phyloP scores from a whole-genome alignment of 1,140 invertebrate genomes.

The Drosophila repletoides region DNA sequence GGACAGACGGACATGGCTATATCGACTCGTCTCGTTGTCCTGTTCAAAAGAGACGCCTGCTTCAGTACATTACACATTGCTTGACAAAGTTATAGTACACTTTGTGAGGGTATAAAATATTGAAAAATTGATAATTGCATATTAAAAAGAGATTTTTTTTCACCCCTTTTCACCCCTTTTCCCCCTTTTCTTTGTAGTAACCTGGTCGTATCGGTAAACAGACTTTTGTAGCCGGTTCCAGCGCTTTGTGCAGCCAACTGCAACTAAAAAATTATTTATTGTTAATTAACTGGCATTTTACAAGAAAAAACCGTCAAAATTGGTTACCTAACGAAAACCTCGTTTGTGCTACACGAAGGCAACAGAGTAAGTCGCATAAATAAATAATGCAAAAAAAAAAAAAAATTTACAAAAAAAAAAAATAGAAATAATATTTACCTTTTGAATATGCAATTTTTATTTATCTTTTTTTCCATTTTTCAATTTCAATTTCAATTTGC shows the following conservation, averaged over 20 bases:
- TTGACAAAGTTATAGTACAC: no score
- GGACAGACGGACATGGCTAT: no score
- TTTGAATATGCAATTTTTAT: no score
- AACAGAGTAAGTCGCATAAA: conserved; percentile 60
- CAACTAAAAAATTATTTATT: conserved; percentile 18
- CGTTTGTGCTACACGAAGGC: conserved; percentile 76
- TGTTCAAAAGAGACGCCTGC: no score
- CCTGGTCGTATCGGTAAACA: neutral
- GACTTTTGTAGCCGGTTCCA: neutral
- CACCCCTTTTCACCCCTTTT: no score
- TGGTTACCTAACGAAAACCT: conserved; percentile 81
- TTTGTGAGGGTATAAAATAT: no score
- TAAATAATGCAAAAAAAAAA: neutral
- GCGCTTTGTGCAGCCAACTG: conserved; percentile 30
- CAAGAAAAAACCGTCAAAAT: conserved; percentile 74
- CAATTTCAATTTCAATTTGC: no score
- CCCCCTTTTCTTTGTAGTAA: conserved; percentile 50
- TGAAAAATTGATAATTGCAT: no score
- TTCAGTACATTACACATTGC: no score
- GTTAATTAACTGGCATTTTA: conserved; percentile 29
- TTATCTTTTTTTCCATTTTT: no score
- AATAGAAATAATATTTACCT: neutral
- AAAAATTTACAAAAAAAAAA: neutral
- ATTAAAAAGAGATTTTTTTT: no score
- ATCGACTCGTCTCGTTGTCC: no score